These are phyloP conservation scores for Achroia grisella DNA, from an alignment of 1,140 invertebrate genomes.

Conservation along the genomic window DNA sequence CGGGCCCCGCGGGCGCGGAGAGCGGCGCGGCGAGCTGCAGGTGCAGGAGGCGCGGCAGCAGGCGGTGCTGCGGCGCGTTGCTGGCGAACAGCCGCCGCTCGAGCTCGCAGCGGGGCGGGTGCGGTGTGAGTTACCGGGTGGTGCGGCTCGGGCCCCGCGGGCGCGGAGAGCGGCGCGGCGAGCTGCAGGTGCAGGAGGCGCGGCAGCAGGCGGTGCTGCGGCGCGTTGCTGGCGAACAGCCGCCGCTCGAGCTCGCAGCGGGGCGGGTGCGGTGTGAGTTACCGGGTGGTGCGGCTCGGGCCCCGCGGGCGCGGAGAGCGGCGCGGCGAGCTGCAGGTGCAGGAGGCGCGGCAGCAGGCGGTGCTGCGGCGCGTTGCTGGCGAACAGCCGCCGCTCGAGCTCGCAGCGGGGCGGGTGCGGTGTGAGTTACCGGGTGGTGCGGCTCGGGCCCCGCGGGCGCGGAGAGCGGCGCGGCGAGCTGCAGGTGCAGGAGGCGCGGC, in stretches of 20 bases:
- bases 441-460: slow-evolving; percentile 44
- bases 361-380: slow-evolving; percentile 47
- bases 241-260: slow-evolving; percentile 50
- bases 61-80: slow-evolving; percentile 52
- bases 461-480: slow-evolving; percentile 41
- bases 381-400: slow-evolving; percentile 50
- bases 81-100: slow-evolving; percentile 50
- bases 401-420: slow-evolving; percentile 40
- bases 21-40: too few species aligned
- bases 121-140: too few species aligned
- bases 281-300: too few species aligned
- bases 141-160: too few species aligned
- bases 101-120: too few species aligned
- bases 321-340: slow-evolving; percentile 44
- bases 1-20: too few species aligned
- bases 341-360: slow-evolving; percentile 54
- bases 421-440: slow-evolving; percentile 39
- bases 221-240: slow-evolving; percentile 45
- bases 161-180: too few species aligned
- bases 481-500: slow-evolving; percentile 51
- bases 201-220: slow-evolving; percentile 57
- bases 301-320: too few species aligned
- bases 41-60: slow-evolving; percentile 53
- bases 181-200: slow-evolving; percentile 49
- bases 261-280: too few species aligned